These are phyloP conservation scores for Acleris holmiana DNA, from an alignment of 2,888 invertebrate species.

Conservation along the genomic window DNA sequence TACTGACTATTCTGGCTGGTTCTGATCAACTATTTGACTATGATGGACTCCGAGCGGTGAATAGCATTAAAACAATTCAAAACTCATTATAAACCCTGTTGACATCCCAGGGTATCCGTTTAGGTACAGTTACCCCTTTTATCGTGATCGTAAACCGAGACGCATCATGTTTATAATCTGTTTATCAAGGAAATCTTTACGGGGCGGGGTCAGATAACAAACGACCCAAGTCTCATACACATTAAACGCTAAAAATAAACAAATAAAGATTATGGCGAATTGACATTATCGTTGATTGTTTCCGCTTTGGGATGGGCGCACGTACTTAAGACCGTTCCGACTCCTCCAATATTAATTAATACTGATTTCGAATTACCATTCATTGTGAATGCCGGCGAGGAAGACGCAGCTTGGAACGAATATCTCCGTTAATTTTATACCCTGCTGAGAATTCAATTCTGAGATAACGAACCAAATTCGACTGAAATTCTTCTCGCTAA, in stretches of 20 bases:
- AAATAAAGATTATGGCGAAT: background rate
- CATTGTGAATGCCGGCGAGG: constrained; percentile 10
- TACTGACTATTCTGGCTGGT: too few relatives aligned
- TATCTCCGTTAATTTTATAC: constrained; percentile 19
- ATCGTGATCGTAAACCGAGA: too few relatives aligned
- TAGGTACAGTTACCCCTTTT: too few relatives aligned
- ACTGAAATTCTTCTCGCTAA: constrained; percentile 5
- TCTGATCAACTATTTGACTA: background rate
- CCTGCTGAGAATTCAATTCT: constrained; percentile 13
- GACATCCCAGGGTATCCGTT: too few relatives aligned
- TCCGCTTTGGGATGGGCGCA: constrained; percentile 3
- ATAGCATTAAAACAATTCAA: too few relatives aligned
- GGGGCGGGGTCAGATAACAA: too few relatives aligned
- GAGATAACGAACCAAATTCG: constrained; percentile 8
- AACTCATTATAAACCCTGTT: too few relatives aligned
- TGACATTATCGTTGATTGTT: constrained; percentile 10
- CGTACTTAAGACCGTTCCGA: background rate
- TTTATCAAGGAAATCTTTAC: too few relatives aligned
- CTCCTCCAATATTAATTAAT: constrained; percentile 11
- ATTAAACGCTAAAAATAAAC: too few relatives aligned
- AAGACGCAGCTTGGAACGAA: constrained; percentile 6
- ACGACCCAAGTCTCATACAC: too few relatives aligned
- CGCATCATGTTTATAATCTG: too few relatives aligned
- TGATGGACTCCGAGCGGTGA: background rate
- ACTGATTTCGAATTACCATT: constrained; percentile 18